Evolutionary conservation across 2,797 vertebrate species (phyloP).

Genomic region (Scleropages formosus): DNA sequence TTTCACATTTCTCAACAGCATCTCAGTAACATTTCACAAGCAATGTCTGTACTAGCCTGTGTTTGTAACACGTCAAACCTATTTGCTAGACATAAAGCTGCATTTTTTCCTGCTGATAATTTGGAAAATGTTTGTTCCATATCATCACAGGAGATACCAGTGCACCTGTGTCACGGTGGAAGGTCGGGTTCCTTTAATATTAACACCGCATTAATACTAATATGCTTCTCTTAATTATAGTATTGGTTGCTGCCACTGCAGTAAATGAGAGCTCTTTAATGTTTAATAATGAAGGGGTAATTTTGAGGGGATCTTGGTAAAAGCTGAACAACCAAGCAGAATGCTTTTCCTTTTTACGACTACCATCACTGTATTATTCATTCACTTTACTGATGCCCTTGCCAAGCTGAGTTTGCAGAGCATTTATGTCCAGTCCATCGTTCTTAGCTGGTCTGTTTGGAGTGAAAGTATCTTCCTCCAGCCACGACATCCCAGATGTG

Average conservation of each 20-base stretch:
- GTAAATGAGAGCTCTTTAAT: background rate
- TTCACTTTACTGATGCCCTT: constrained; percentile 1
- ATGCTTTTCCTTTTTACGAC: background rate
- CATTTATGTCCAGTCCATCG: background rate
- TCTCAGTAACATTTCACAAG: no score
- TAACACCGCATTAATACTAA: no score
- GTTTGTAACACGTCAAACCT: no score
- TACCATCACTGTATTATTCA: background rate
- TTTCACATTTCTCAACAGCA: no score
- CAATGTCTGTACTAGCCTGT: no score
- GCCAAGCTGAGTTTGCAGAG: background rate
- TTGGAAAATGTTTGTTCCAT: background rate
- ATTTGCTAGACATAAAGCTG: background rate
- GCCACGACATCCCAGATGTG: background rate
- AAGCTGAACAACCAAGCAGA: background rate
- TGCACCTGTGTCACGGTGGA: background rate
- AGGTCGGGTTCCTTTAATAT: no score
- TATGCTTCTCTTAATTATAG: no score
- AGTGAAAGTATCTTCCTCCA: background rate
- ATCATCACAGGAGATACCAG: background rate
- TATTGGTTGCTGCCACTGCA: no score
- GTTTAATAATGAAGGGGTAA: background rate
- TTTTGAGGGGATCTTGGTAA: background rate
- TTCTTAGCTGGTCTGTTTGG: background rate
- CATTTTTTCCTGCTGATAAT: background rate